A percentile compares a stretch with the other conserved stretches of the same genome.
Conservation (phyloP, 1,140 invertebrate genomes). For the Dendrolimus kikuchii region DNA sequence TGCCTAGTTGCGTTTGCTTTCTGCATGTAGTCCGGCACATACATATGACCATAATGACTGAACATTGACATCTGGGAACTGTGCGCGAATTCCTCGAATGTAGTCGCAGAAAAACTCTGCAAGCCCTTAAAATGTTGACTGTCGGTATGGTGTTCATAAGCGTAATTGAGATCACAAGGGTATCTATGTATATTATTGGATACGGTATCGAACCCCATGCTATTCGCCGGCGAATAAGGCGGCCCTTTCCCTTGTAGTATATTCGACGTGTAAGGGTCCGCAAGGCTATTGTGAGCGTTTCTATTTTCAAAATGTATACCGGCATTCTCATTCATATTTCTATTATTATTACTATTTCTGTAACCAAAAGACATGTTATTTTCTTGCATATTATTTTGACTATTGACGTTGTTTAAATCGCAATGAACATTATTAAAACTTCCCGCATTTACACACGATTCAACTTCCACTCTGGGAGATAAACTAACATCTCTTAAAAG, state of each 20-base stretch:
- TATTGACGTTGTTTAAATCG: constrained; percentile 32
- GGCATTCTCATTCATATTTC: constrained; percentile 29
- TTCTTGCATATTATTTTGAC: constrained; percentile 27
- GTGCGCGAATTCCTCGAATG: constrained; percentile 73
- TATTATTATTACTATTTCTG: constrained; percentile 30
- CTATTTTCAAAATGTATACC: constrained; percentile 44
- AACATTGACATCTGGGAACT: constrained; percentile 70
- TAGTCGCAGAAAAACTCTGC: constrained; percentile 68
- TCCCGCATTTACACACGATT: constrained; percentile 75
- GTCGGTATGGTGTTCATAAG: constrained; percentile 52
- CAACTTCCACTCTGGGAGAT: constrained; percentile 73
- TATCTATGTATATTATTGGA: constrained; percentile 58
- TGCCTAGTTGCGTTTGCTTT: constrained; percentile 43
- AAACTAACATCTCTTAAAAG: constrained; percentile 72
- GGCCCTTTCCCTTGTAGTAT: constrained; percentile 61
- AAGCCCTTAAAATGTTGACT: constrained; percentile 48
- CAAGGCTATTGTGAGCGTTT: constrained; percentile 34
- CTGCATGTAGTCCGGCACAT: constrained; percentile 61
- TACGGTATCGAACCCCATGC: constrained; percentile 45
- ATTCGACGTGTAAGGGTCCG: constrained; percentile 50
- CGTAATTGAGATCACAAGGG: constrained; percentile 62
- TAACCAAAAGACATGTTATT: constrained; percentile 36
- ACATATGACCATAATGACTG: constrained; percentile 72
- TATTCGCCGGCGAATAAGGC: constrained; percentile 39
- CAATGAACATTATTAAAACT: constrained; percentile 78